These are phyloP conservation scores for Autographa pulchrina DNA, from an alignment of 2,888 invertebrate species.

Conservation along the genomic window DNA sequence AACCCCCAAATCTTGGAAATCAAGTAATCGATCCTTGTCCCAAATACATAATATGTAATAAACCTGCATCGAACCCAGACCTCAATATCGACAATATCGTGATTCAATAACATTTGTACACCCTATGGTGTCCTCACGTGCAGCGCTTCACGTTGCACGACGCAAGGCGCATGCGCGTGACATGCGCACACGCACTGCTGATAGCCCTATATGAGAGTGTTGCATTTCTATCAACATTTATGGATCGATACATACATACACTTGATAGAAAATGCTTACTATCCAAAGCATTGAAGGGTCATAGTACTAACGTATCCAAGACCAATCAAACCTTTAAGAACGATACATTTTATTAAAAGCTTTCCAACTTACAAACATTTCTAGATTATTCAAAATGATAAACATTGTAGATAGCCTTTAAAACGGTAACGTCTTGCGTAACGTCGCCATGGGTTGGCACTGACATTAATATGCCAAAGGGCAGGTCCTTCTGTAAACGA, in stretches of 20 bases:
- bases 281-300: not conserved
- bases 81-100: not conserved
- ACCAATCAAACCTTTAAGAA: not conserved
- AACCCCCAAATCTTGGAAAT: no score
- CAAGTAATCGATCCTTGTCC: not conserved
- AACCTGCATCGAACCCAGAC: not conserved
- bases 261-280: not conserved
- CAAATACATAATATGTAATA: not conserved
- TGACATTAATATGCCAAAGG: slow-evolving; percentile 45
- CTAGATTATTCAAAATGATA: not conserved
- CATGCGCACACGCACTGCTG: slow-evolving; percentile 35
- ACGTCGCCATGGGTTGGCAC: slow-evolving; percentile 26
- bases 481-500: slow-evolving; percentile 19
- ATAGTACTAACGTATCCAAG: no score
- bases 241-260: no score
- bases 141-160: slow-evolving; percentile 22
- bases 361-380: not conserved
- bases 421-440: slow-evolving; percentile 2
- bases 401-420: not conserved
- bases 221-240: slow-evolving; percentile 14
- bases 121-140: not conserved
- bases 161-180: slow-evolving; percentile 41
- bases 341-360: no score
- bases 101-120: not conserved
- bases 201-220: slow-evolving; percentile 39